Evolutionary conservation across 2,113 vertebrate species (phyloP), one percentile per base, ranked within the genome.

Genomic region (Caranx melampygus): DNA sequence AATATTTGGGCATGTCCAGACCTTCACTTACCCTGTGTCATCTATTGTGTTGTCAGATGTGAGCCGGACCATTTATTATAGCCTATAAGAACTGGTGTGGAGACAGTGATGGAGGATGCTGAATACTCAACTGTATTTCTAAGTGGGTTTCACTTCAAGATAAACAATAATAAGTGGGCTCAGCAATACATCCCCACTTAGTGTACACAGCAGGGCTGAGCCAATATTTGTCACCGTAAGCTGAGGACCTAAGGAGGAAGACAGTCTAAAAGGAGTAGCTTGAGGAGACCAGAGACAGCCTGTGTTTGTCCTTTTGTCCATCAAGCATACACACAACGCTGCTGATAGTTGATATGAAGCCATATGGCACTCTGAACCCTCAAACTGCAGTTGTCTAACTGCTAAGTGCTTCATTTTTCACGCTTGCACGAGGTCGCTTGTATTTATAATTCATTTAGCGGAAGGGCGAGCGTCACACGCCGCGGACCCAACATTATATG

Each of bases 381-480:
- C 77, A 65, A 79, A 80, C 66, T 64, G 42, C 72, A 61, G 47
- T 78, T 55, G 4, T 78, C 66, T 75, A 49, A 78, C 82, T 88
- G 87, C 75, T 87, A 60, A 79, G 82, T 89, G 88, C 73, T 83
- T 89, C 34, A 83, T 83, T 87, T 87, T 75, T 91, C 78, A 79
- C 66, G 54, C 85, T 60, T 62, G 37, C 73, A 86, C 57, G n/a
- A 74, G 64, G 77, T 88, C 75, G 31, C 12, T 82, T 67, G 55
- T 85, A 82, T 91, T 88, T 83, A 89, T 89, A 88, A 90, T 87
- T 92, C 57, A 91, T 90, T 88, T 86, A 75, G 72, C 34, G 55
- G 80, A 79, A 62, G 72, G 67, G 42, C 76, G 42, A 26, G 69
- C 73, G 63, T 82, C 78, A 79, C 52, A 45, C 15, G 11, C 40